Evolutionary conservation across 1,140 invertebrate species (phyloP).

Genomic region (Eueides isabella): DNA sequence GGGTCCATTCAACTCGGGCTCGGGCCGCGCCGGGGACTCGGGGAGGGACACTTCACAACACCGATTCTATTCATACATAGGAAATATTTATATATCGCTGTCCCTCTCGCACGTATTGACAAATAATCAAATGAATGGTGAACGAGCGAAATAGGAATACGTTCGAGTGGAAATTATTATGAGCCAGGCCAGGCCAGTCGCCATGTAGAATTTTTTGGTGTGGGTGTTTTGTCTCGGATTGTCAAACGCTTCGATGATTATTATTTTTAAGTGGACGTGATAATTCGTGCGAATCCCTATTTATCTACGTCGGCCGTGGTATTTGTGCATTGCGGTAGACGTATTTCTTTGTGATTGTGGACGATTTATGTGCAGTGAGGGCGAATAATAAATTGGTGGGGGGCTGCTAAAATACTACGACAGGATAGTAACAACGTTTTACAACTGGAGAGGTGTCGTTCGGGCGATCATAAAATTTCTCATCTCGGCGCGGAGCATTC

Average conservation of each 20-base stretch:
- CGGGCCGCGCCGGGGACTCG: conserved; percentile 71
- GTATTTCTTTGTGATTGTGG: conserved; percentile 68
- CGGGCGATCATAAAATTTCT: conserved; percentile 72
- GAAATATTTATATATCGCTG: conserved; percentile 78
- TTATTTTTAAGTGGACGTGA: conserved; percentile 79
- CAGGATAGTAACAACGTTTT: conserved; percentile 82
- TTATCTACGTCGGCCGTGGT: conserved; percentile 56
- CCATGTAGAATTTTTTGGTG: conserved; percentile 82
- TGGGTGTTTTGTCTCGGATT: conserved; percentile 81
- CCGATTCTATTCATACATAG: conserved; percentile 79
- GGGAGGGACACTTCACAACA: conserved; percentile 80
- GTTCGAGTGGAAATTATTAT: conserved; percentile 81
- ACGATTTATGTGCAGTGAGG: conserved; percentile 67
- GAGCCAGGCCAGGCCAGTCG: conserved; percentile 76
- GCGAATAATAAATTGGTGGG: conserved; percentile 78
- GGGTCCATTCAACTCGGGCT: conserved; percentile 82
- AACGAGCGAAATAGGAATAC: conserved; percentile 79
- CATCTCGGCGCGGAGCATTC: conserved; percentile 69
- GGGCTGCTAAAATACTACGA: conserved; percentile 81
- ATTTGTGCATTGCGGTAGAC: conserved; percentile 53
- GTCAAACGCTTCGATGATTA: conserved; percentile 82
- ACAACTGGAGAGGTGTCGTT: conserved; percentile 72
- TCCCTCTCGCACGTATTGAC: conserved; percentile 74
- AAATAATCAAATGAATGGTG: conserved; percentile 81
- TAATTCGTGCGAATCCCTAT: conserved; percentile 68